Conservation (phyloP, 2,888 invertebrate species). For the Mesorhabditis spiculigera region DNA sequence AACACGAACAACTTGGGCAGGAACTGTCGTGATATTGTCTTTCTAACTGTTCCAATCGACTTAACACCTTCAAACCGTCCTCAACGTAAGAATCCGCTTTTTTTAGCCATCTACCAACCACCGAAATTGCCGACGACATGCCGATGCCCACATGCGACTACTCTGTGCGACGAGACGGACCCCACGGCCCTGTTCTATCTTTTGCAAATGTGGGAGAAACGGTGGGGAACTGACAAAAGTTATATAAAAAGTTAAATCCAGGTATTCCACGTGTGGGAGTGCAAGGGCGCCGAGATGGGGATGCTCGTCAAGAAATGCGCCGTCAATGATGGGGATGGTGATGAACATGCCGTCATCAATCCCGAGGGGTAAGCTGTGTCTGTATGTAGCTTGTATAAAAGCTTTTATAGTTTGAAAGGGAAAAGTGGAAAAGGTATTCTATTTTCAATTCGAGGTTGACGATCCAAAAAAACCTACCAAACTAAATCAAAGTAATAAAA, state of each 20-base stretch:
- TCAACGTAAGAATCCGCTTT: too few relatives aligned
- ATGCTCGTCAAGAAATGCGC: constrained; percentile 56
- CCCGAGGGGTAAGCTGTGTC: constrained; percentile 34
- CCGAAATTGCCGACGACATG: constrained; percentile 51
- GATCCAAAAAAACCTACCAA: too few relatives aligned
- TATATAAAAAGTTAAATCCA: constrained; percentile 14
- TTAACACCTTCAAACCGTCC: too few relatives aligned
- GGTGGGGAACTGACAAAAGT: too few relatives aligned
- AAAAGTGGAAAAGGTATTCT: constrained; percentile 8
- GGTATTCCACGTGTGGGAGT: constrained; percentile 56
- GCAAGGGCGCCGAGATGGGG: constrained; percentile 52
- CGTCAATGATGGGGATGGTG: constrained; percentile 56
- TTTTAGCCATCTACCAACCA: constrained; percentile 52
- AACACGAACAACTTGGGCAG: too few relatives aligned
- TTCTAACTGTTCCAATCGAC: too few relatives aligned
- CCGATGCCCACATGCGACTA: constrained; percentile 56
- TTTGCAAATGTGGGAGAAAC: constrained; percentile 57
- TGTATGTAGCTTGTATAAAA: not conserved
- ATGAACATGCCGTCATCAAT: constrained; percentile 54
- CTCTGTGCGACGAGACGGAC: constrained; percentile 41
- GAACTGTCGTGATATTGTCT: not conserved
- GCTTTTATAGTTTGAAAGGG: constrained; percentile 4
- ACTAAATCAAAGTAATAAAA: too few relatives aligned
- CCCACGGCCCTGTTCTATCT: constrained; percentile 48
- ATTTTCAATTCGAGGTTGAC: not conserved